Base-by-base conservation (phyloP, 2,888 invertebrate species). In the Leistus spinibarbis region DNA sequence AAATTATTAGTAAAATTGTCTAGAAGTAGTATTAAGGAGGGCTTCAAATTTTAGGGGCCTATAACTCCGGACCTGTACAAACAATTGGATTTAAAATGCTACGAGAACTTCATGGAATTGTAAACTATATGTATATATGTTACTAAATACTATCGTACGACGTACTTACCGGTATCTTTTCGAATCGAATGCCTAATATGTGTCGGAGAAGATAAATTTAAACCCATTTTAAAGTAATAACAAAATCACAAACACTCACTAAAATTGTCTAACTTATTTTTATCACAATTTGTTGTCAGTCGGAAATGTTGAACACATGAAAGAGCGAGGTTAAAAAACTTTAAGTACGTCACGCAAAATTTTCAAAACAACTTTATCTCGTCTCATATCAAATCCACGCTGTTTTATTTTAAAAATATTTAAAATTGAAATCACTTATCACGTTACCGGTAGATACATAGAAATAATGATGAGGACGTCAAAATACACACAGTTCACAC, bases 121-220 rank as follows among this genome's bases (percentile, higher is more conserved):
- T 4, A 4, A 27, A 27, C 27, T 27, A 27, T 7, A 7, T 27
- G 9, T 27, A 27, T 7, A 27, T 27, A 27, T 27, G 27, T 27
- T 27, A n/a, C n/a, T n/a, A n/a, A n/a, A n/a, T n/a, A n/a, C n/a
- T n/a, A n/a, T n/a, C n/a, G n/a, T n/a, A n/a, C n/a, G n/a, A n/a
- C n/a, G n/a, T n/a, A 16, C 73, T 73, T 69, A 75, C 75, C 75
- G 24, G 54, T 75, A 17, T 75, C 75, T 54, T 75, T 75, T 23
- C 75, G 67, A 13, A 69, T 64, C 2, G 66, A 22, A 22, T 69
- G 75, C 24, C 75, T 68, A 64, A 75, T 69, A 54, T 54, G 57
- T 13, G 54, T 69, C 23, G 63, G 66, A 1, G 63, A 57, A 1
- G 69, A 69, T 19, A 75, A 54, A 64, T 64, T 75, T 9, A 75